These are phyloP conservation scores for Lophotis ruficrista DNA, from an alignment of 2,113 vertebrate species.

Conservation along the genomic window DNA sequence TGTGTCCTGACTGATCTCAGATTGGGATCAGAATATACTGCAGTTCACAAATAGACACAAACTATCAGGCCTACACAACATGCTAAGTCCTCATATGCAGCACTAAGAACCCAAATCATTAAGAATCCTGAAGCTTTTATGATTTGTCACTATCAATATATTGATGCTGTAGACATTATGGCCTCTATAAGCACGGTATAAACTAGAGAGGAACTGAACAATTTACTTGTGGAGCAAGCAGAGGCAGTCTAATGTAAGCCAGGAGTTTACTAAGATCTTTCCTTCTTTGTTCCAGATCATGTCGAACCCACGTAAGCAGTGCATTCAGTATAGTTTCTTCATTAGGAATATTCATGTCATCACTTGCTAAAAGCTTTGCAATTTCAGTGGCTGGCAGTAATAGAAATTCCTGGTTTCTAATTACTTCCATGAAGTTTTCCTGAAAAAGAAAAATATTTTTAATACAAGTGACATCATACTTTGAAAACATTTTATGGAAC, in stretches of 20 bases:
- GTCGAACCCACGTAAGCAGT: constrained; percentile 90
- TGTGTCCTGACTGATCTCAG: background rate
- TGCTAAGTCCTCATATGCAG: background rate
- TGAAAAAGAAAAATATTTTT: constrained; percentile 65
- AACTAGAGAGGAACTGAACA: background rate
- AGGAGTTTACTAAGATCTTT: constrained; percentile 87
- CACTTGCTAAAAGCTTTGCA: constrained; percentile 90
- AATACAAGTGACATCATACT: background rate
- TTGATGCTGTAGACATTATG: background rate
- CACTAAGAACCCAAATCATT: background rate
- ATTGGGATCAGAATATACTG: background rate
- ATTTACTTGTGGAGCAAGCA: constrained; percentile 93
- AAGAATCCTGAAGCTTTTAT: background rate
- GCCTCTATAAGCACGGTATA: background rate
- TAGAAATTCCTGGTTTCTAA: constrained; percentile 95
- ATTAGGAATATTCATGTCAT: constrained; percentile 95
- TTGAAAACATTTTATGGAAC: background rate
- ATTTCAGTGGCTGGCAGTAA: constrained; percentile 91
- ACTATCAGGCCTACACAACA: background rate
- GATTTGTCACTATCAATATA: background rate
- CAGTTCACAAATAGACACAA: background rate
- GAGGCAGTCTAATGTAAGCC: constrained; percentile 91
- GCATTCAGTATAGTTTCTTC: constrained; percentile 95
- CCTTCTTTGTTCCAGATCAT: constrained; percentile 83
- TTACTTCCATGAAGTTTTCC: constrained; percentile 97